phyloP scores from a whole-genome alignment of 2,797 vertebrate genomes.

The Alcedo quadribrachys region DNA sequence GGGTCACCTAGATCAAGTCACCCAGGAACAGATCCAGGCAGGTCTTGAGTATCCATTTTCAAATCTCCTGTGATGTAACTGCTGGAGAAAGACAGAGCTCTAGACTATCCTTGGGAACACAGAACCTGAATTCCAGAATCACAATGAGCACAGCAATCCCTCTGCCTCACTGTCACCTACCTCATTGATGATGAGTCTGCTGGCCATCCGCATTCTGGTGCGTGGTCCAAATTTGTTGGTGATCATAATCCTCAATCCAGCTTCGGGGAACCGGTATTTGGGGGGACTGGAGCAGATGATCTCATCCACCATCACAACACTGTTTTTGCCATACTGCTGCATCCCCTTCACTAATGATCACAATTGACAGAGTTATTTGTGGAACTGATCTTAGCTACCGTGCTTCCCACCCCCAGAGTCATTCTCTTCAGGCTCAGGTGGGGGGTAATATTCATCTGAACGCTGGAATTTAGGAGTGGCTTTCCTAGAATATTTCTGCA shows the following conservation, averaged over 20 bases:
- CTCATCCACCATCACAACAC: conserved; percentile 97
- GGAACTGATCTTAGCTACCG: background rate
- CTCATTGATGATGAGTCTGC: conserved; percentile 97
- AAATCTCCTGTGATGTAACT: background rate
- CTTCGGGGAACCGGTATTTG: conserved; percentile 94
- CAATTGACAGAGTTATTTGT: conserved; percentile 46
- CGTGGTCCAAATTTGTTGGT: conserved; percentile 97
- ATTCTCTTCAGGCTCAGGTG: background rate
- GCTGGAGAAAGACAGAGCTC: background rate
- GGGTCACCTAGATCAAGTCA: too few relatives aligned
- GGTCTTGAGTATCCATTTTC: background rate
- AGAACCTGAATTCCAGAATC: background rate
- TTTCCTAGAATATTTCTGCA: background rate
- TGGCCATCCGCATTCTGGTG: conserved; percentile 96
- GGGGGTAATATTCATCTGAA: background rate
- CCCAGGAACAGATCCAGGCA: too few relatives aligned
- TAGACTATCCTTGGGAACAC: accelerated
- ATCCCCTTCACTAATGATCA: conserved; percentile 86
- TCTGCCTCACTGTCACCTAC: conserved; percentile 62
- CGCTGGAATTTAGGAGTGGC: background rate
- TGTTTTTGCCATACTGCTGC: conserved; percentile 85
- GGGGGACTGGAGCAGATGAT: conserved; percentile 93
- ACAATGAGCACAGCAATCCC: background rate
- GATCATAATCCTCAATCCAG: conserved; percentile 94
- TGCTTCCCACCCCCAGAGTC: background rate